Base-by-base conservation (phyloP, 2,888 invertebrate species). In the Pheosia tremula region DNA sequence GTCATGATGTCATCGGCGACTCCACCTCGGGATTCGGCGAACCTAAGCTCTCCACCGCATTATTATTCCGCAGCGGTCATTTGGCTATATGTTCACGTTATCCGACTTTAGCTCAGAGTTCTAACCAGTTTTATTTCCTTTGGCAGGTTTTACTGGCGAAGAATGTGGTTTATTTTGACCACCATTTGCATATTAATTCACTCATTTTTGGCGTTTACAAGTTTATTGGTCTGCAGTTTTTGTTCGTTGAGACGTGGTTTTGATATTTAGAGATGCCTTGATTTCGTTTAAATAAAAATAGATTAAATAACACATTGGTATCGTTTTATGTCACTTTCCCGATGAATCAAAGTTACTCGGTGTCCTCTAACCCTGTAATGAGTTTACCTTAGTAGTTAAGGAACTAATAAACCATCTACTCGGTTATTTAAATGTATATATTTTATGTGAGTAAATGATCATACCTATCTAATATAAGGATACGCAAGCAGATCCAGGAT, bases 1-100 rank as follows among this genome's bases (percentile, higher is more conserved):
- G 41, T 39, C 57, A 81, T 92, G 91, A 92, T 89, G 89, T 91
- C 92, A 92, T 90, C 89, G 69, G 68, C 70, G 69, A 60, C 81
- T 83, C 82, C 78, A 86, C 85, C 88, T 87, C 81, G 78, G 77
- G 80, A 79, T 92, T 93, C 91, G 85, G 86, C 88, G 91, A 91
- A 92, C 83, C 85, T 86, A 81, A 89, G 81, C 84, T 82, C 83
- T 76, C 53, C 13, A 75, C 81, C 79, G 75, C 81, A 86, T 91
- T 91, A 87, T 88, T 90, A 90, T 90, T 89, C 85, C 74, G 77
- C 77, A 66, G 72, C 69, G 76, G 74, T 82, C 80, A 80, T 78
- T 82, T 74, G 71, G 81, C 82, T 85, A 85, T 87, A 82, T 68
- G 64, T 62, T 75, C 79, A 85, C 83, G 81, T 85, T 86, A 82